These are phyloP conservation scores for Itoplectis maculator DNA, from an alignment of 2,888 invertebrate genomes.

Conservation along the genomic window DNA sequence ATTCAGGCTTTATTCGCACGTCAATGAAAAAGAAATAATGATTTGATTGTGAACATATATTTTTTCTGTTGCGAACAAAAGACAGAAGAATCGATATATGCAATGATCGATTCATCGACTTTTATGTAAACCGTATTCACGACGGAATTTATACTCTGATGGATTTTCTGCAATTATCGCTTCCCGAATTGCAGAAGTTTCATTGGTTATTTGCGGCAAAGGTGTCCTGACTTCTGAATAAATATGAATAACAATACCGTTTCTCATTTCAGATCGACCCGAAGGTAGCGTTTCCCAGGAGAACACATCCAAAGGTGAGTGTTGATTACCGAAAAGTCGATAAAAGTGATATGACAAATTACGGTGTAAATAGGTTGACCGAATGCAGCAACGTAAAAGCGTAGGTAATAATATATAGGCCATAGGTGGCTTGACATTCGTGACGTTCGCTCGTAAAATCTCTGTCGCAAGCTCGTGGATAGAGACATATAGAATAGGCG, in stretches of 20 bases:
- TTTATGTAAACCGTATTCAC: not conserved
- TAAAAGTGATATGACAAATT: slow-evolving; percentile 29
- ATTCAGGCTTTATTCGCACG: slow-evolving; percentile 34
- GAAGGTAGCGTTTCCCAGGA: slow-evolving; percentile 99
- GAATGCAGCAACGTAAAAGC: slow-evolving; percentile 29
- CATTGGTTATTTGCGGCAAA: not conserved
- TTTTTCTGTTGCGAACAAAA: not conserved
- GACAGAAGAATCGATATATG: not conserved
- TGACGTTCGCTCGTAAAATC: slow-evolving; percentile 44
- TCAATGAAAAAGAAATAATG: not conserved
- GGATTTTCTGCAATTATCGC: not conserved
- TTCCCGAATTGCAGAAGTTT: not conserved
- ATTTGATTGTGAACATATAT: not conserved
- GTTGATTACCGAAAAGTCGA: slow-evolving; percentile 6
- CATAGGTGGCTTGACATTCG: slow-evolving; percentile 14
- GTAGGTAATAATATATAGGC: slow-evolving; percentile 48
- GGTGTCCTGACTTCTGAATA: not conserved
- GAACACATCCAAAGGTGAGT: slow-evolving; percentile 99
- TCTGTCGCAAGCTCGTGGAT: slow-evolving; percentile 6
- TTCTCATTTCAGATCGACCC: slow-evolving; percentile 97
- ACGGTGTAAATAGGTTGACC: slow-evolving; percentile 22
- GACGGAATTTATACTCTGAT: too few relatives aligned
- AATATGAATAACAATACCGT: slow-evolving; percentile 43
- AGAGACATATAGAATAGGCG: slow-evolving; percentile 25
- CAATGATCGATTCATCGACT: not conserved